These are phyloP conservation scores for Vanessa tameamea DNA, from an alignment of 1,140 invertebrate genomes.

Conservation along the genomic window DNA sequence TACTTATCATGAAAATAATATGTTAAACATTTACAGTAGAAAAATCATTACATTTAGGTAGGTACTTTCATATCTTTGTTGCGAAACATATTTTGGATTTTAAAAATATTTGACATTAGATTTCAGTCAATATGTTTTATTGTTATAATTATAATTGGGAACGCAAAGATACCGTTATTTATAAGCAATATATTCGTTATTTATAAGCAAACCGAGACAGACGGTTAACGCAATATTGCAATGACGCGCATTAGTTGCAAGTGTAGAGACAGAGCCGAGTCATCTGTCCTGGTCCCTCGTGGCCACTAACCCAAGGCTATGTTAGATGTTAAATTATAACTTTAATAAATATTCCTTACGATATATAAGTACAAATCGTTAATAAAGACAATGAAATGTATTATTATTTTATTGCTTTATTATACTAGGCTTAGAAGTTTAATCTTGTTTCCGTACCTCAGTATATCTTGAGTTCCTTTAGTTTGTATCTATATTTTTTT, in stretches of 20 bases:
- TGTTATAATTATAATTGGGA: too few species aligned
- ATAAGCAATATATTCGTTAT: neutral
- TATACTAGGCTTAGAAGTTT: neutral
- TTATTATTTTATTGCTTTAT: neutral
- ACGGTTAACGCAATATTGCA: constrained; percentile 7
- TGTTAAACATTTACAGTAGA: too few species aligned
- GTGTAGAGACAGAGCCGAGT: constrained; percentile 21
- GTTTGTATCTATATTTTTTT: too few species aligned
- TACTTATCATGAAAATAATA: too few species aligned
- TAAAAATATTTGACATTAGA: too few species aligned
- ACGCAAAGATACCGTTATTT: too few species aligned
- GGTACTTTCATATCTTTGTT: too few species aligned
- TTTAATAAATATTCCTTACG: neutral
- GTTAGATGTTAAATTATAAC: neutral
- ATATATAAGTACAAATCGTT: neutral
- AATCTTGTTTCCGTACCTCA: too few species aligned
- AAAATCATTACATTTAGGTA: too few species aligned
- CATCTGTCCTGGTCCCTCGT: constrained; percentile 19
- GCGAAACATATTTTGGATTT: too few species aligned
- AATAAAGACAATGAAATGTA: neutral
- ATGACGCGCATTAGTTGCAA: constrained; percentile 33
- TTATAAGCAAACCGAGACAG: constrained; percentile 9
- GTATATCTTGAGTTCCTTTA: too few species aligned
- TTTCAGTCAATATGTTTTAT: too few species aligned
- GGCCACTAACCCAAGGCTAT: neutral